Base-by-base conservation (phyloP, 2,113 vertebrate species). In the Cyanoliseus patagonus region DNA sequence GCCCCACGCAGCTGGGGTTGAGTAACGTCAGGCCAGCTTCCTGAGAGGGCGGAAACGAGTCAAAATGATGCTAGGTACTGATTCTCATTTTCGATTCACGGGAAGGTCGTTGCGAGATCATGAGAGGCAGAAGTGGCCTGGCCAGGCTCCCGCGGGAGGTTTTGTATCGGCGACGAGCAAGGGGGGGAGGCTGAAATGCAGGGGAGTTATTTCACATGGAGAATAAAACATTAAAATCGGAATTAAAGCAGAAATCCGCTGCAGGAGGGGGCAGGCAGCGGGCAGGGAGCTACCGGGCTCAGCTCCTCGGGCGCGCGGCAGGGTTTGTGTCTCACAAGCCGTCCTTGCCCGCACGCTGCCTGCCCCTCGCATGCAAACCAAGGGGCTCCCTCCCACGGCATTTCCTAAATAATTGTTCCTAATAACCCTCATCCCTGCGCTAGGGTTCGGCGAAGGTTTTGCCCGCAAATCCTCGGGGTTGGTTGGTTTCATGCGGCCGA, bases 1-100 rank as follows among this genome's bases (percentile, higher is more conserved):
- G 59, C 92, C 80, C 63, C 42, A n/a, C 19, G 77, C 30, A 5
- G 39, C 42, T 4, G 35, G 61, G 67, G 20, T 3, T 24, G 68
- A 92, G 53, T 20, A 92, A 67, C 18, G 39, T 74, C 70, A 24
- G 52, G n/a, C 27, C 7, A 4, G 72, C 86, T 95, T 94, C 95
- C 73, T 63, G 51, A 86, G 80, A 95, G 93, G 92, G 92, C 55
- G 88, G 94, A 96, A 95, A 84, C 93, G 92, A 97, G 82, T 94
- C 33, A 95, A 95, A 92, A 81, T n/a, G 95, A 20, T 94, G 92
- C 94, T 88, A 89, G 82, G 91, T 87, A 93, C 94, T 64, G 94
- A 86, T 92, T 57, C 13, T 83, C 73, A 6, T 94, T 96, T 88
- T 95, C 73, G 39, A 47, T 77, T 94, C 88, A 70, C 51, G 79